Percentiles rank a stretch among this genome's conserved stretches.
Conservation (phyloP, 1,140 invertebrate species). For the Euglossa dilemma region DNA sequence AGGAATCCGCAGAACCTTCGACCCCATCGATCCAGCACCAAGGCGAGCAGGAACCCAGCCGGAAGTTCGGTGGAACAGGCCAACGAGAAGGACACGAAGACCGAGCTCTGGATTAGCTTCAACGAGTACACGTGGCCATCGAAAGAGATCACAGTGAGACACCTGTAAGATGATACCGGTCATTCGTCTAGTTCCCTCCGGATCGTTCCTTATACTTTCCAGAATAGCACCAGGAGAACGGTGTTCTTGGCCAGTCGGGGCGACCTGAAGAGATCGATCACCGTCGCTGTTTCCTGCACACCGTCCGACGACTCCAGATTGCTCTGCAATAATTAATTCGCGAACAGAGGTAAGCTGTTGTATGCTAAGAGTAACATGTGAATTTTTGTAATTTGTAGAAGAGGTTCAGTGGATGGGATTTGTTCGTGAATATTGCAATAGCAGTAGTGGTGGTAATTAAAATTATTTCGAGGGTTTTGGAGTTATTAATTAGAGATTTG, state of each 20-base stretch:
- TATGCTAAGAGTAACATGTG: no score
- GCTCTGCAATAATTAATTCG: constrained; percentile 59
- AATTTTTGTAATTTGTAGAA: no score
- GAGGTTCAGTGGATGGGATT: no score
- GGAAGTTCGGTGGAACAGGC: constrained; percentile 88
- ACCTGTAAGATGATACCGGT: constrained; percentile 80
- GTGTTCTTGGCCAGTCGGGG: constrained; percentile 84
- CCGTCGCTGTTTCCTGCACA: constrained; percentile 77
- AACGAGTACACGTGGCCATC: constrained; percentile 87
- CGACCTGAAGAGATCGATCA: constrained; percentile 84
- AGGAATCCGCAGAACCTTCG: constrained; percentile 84
- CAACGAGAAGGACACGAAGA: constrained; percentile 88
- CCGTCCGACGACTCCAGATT: constrained; percentile 68
- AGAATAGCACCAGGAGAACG: constrained; percentile 83
- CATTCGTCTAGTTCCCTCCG: neutral
- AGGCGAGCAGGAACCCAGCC: constrained; percentile 85
- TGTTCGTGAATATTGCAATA: no score
- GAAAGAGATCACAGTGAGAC: constrained; percentile 85
- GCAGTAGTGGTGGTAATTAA: no score
- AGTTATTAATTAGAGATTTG: no score
- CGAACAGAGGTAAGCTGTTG: no score
- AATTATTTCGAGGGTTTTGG: no score
- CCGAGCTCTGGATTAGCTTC: constrained; percentile 85
- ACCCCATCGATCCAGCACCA: constrained; percentile 86
- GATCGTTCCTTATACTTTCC: constrained; percentile 70